Evolutionary conservation across 2,888 invertebrate genomes (phyloP), one percentile per base, ranked within the genome.

Genomic region (Drosophila mimetica): DNA sequence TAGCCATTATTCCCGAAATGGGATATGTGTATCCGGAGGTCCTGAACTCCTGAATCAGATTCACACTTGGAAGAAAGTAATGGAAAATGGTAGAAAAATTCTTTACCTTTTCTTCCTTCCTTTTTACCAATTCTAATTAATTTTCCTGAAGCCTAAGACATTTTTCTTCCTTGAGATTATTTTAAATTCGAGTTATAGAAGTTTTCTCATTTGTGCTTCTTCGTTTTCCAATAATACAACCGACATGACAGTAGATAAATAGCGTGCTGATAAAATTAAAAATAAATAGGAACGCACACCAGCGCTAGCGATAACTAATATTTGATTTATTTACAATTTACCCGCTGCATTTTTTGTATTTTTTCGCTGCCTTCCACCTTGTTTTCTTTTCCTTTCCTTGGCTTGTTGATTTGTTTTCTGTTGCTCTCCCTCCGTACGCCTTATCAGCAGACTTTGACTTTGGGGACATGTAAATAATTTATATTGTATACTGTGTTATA

Each of bases 381-480:
- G 57, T 61, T 53, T 67, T 46, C 52, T 60, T 51, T 52, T 51
- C 34, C 41, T 42, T 64, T 25, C 25, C 25, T 7, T 25, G 25
- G 34, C 50, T 22, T 65, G 57, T 75, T 63, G 63, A 55, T 59
- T 63, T 59, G 60, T 51, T 52, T 66, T 61, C 28, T 51, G 39
- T 51, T 37, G 30, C 37, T 37, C 52, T 41, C 28, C 7, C 8
- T 13, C 37, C 48, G 30, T n/a, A 41, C 16, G 53, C 59, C 59
- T 82, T 86, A 82, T 82, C 82, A 86, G 82, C 79, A 78, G 73
- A 77, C 71, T 73, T 81, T 81, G 82, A 81, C 81, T 82, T 82
- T 78, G 81, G 79, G 82, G 87, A 84, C 85, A 82, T 82, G 87
- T 82, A 82, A 82, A 82, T 82, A 82, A 85, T 82, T 82, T 82